Conservation (phyloP, 2,888 invertebrate genomes). For the Megastigmus dorsalis region DNA sequence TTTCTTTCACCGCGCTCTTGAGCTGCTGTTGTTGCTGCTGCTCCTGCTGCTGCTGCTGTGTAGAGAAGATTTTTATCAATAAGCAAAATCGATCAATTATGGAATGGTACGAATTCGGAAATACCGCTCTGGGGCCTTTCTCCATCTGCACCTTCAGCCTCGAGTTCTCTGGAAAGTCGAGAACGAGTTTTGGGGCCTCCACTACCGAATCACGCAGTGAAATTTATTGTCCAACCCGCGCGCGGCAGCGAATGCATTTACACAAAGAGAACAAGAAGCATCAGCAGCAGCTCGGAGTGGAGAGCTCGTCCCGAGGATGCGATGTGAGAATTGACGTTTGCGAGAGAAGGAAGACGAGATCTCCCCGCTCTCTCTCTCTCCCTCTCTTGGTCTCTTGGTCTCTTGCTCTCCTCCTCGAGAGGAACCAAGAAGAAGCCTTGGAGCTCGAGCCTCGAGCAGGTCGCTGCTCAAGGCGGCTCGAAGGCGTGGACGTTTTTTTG, state of each 20-base stretch:
- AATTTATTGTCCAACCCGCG: conserved; percentile 20
- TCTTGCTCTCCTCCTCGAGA: background rate
- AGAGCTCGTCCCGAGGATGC: background rate
- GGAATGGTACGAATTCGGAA: background rate
- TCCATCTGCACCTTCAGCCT: background rate
- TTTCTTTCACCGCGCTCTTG: too few species aligned
- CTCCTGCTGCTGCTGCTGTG: too few species aligned
- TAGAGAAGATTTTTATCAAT: conserved; percentile 1
- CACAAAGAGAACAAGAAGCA: conserved; percentile 21
- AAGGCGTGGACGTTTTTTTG: conserved; percentile 71
- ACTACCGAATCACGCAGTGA: conserved; percentile 35
- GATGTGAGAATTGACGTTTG: conserved; percentile 36
- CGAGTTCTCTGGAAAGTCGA: background rate
- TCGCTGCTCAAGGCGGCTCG: conserved; percentile 46
- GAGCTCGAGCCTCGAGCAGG: conserved; percentile 3
- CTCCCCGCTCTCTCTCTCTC: background rate
- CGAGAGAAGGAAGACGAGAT: background rate
- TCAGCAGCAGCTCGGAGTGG: too few species aligned
- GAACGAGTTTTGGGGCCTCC: conserved; percentile 29
- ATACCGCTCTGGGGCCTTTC: background rate
- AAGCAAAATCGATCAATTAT: conserved; percentile 16
- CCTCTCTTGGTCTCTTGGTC: background rate
- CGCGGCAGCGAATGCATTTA: conserved; percentile 32
- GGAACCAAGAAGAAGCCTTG: background rate
- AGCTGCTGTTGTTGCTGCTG: too few species aligned